Percentiles rank a stretch among this genome's conserved stretches.
phyloP scores from a whole-genome alignment of 2,888 invertebrate genomes.

The Acrocyrtus sp. region DNA sequence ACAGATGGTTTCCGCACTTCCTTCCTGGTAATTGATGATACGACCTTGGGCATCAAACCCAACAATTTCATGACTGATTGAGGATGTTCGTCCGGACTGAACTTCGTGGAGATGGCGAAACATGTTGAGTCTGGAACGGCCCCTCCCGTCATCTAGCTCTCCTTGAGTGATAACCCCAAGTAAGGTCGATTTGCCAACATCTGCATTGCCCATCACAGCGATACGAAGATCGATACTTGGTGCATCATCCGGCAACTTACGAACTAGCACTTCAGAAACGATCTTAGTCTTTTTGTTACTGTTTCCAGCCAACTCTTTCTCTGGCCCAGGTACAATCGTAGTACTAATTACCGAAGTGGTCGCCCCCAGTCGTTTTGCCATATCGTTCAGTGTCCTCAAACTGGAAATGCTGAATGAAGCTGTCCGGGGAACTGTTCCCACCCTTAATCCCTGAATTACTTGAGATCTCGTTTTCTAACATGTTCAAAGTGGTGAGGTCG shows the following conservation, averaged over 20 bases:
- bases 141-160: slow-evolving; percentile 93
- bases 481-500: slow-evolving; percentile 14
- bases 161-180: slow-evolving; percentile 94
- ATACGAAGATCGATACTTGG: slow-evolving; percentile 90
- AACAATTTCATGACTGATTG: slow-evolving; percentile 94
- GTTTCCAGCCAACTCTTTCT: slow-evolving; percentile 1
- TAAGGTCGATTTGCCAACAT: slow-evolving; percentile 94
- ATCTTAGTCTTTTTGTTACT: slow-evolving; percentile 10
- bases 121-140: slow-evolving; percentile 94
- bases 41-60: slow-evolving; percentile 92
- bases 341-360: slow-evolving; percentile 80
- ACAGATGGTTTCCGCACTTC: slow-evolving; percentile 93
- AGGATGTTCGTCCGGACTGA: slow-evolving; percentile 91
- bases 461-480: slow-evolving; percentile 64
- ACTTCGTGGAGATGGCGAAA: slow-evolving; percentile 94
- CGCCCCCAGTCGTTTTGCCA: slow-evolving; percentile 84
- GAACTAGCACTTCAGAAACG: slow-evolving; percentile 84
- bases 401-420: slow-evolving; percentile 71
- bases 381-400: slow-evolving; percentile 83
- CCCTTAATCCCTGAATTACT: not conserved
- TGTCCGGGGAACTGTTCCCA: not conserved
- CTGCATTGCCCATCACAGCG: slow-evolving; percentile 94
- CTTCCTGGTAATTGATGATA: slow-evolving; percentile 85
- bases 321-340: slow-evolving; percentile 68
- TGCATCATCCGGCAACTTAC: slow-evolving; percentile 87